Percentiles rank a stretch among this genome's conserved stretches.
Evolutionary conservation across 2,888 invertebrate species (phyloP).

Genomic region (Epinotia bilunana): DNA sequence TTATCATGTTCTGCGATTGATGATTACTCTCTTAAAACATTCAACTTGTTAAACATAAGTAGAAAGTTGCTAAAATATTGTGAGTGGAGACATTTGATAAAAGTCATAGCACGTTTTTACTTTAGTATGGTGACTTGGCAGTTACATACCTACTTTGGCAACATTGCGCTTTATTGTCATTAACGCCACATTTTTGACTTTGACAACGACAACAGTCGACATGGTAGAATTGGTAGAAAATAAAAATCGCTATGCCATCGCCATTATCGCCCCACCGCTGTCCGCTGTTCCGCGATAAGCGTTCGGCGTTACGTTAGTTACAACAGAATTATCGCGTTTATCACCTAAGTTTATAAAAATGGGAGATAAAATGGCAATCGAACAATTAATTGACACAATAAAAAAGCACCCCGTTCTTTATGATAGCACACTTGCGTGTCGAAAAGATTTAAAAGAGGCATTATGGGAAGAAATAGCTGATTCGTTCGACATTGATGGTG

Average conservation of each 20-base stretch:
- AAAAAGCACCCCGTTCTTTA: conserved; percentile 17
- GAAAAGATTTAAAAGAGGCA: conserved; percentile 20
- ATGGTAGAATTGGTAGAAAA: conserved; percentile 7
- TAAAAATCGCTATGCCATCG: conserved; percentile 3
- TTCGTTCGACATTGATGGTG: conserved; percentile 21
- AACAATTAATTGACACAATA: conserved; percentile 15
- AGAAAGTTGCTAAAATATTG: no score
- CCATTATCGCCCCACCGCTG: conserved; percentile 9
- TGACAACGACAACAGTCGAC: conserved; percentile 1
- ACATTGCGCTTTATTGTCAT: neutral
- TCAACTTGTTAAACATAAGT: no score
- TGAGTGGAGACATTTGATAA: no score
- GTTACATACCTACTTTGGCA: conserved; percentile 1
- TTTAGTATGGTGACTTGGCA: neutral
- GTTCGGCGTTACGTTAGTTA: neutral
- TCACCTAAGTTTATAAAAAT: neutral
- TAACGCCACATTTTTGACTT: neutral
- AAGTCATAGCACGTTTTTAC: no score
- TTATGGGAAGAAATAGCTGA: conserved; percentile 28
- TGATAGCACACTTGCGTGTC: neutral
- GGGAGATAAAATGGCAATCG: conserved; percentile 1
- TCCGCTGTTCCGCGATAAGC: neutral
- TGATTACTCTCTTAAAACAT: neutral
- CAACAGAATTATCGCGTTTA: conserved; percentile 2
- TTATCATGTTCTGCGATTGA: neutral